phyloP scores from a whole-genome alignment of 2,113 vertebrate genomes.

The Chionodraco myersi region DNA sequence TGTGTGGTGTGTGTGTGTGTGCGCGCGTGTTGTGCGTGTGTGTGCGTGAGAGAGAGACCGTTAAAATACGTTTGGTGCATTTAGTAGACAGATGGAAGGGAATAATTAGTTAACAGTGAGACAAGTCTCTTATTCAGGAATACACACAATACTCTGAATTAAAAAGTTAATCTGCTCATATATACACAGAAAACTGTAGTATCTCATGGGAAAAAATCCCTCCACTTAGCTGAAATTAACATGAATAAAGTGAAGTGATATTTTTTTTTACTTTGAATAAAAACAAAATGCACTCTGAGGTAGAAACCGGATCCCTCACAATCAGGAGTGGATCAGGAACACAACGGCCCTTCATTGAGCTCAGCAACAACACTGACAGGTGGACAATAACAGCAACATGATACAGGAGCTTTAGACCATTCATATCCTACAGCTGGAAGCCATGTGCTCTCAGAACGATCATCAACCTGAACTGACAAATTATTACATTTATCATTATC shows the following conservation, averaged over 20 bases:
- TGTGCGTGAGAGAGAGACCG: background rate
- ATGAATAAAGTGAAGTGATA: too few relatives aligned
- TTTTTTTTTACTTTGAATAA: background rate
- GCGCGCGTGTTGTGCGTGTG: background rate
- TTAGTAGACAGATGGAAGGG: background rate
- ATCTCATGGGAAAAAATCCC: too few relatives aligned
- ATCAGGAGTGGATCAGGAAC: conserved; percentile 1
- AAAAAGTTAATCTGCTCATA: too few relatives aligned
- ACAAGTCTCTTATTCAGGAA: too few relatives aligned
- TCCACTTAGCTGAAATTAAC: too few relatives aligned
- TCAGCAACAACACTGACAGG: conserved; percentile 41
- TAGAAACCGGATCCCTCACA: conserved; percentile 51
- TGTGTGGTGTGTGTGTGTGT: background rate
- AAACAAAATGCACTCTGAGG: conserved; percentile 43
- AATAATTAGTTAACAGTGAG: too few relatives aligned
- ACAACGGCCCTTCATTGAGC: conserved; percentile 38
- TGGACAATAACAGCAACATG: conserved; percentile 58
- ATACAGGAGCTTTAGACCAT: conserved; percentile 28
- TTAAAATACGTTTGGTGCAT: background rate
- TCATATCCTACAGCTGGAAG: too few relatives aligned
- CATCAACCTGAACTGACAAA: background rate
- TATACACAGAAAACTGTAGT: too few relatives aligned
- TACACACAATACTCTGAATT: too few relatives aligned
- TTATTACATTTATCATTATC: background rate
- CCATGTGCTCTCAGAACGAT: too few relatives aligned